Base-by-base conservation (phyloP, 2,113 vertebrate genomes). In the Oryzias curvinotus region DNA sequence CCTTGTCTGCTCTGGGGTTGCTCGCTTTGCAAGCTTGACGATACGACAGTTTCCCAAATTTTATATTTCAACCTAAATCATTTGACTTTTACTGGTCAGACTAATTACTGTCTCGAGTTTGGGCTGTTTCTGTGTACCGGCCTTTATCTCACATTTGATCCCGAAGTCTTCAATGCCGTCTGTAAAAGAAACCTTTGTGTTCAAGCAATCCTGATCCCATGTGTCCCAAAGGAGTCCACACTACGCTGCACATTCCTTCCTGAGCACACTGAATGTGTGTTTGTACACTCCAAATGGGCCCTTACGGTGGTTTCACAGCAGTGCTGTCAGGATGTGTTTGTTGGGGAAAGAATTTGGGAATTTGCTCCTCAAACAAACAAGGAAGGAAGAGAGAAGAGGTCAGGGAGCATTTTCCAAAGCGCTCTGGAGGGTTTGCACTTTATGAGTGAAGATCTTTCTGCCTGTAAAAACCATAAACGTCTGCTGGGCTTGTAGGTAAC, bases 331-430 rank as follows among this genome's bases (percentile, higher is more conserved):
- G 82, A 87, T 86, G 71, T 88, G 78, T 90, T 89, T 90, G 85
- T 88, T 82, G 74, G 79, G 65, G 64, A 62, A 85, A 76, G 81
- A 88, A 88, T 92, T 88, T 55, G 43, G 73, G 82, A 91, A 90
- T 85, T 83, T 75, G 70, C 76, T 89, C 75, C 77, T 91, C 76
- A 88, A 92, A 89, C 88, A 90, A 83, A 86, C 66, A 53, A 74
- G 60, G 65, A 43, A 42, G 63, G 23, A 51, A 73, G 45, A 68
- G 64, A 63, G 46, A 74, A 68, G 15, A 48, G 81, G 73, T 88
- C 80, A 85, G 77, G 49, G 47, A 71, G 59, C 71, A 74, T 66
- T 85, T 84, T 82, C 52, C 54, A 46, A 63, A 12, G 46, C 48
- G 65, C 62, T 84, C 75, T 26, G 46, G 64, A 57, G 23, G 23